Base-by-base conservation (phyloP, 2,113 vertebrate species). In the Chlorodrepanis virens region DNA sequence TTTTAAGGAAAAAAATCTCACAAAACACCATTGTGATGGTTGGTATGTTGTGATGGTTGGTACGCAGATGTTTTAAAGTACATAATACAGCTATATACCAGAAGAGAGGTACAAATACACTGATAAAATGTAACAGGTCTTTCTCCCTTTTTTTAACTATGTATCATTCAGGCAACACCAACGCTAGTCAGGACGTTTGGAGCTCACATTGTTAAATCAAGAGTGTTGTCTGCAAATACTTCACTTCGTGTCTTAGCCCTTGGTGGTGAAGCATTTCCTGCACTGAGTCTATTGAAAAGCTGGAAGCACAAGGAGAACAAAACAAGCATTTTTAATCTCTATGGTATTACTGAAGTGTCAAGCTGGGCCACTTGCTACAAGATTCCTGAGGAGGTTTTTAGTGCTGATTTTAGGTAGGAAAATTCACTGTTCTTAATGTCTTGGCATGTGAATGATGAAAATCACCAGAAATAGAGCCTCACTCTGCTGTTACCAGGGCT, bases 311-410 rank as follows among this genome's bases (percentile, higher is more conserved):
- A 98, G 87, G 98, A 98, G 79, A 99, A 99, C 93, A 97, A 94
- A 96, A 99, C 99, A 15, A 90, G 90, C 12, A 97, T 99, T 89
- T 99, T 98, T 97, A 99, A 99, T 96, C 93, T 99, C 56, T 99
- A 99, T 49, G 99, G 99, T 50, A 98, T 99, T 87, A 99, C 99
- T 14, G 99, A 99, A 90, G 99, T 99, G 53, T 99, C 99, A 85
- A 99, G 99, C 96, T 99, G 99, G 99, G 99, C 99, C 21, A 98
- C 97, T 72, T 99, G 96, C 76, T 98, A 98, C 94, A 97, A 85
- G 96, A 96, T 99, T 88, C 98, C 99, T 60, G 98, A 99, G 88
- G 96, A 97, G 49, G 91, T 89, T 94, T 98, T 96, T 93, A 97
- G 79, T 75, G 65, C 87, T 78, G 72, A 97, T 95, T 87, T 91